phyloP scores from a whole-genome alignment of 2,797 vertebrate species.

The Smutsia gigantea region DNA sequence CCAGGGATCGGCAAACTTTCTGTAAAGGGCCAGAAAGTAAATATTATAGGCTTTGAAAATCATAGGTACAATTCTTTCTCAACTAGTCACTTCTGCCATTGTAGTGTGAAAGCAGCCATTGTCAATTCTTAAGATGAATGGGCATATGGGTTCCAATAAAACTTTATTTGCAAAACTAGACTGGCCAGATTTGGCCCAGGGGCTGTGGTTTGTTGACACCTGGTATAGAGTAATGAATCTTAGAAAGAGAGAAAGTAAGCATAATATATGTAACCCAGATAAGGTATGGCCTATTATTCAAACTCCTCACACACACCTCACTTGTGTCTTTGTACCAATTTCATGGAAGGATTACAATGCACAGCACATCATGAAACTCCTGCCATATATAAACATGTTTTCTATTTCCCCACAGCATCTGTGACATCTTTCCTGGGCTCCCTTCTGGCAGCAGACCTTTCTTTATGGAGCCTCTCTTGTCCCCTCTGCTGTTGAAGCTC shows the following conservation, averaged over 20 bases:
- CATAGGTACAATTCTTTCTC: accelerated
- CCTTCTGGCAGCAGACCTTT: background rate
- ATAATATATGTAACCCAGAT: background rate
- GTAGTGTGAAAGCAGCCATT: background rate
- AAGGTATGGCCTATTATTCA: background rate
- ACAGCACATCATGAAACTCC: background rate
- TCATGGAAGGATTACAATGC: background rate
- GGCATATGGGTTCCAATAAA: background rate
- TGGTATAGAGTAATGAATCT: background rate
- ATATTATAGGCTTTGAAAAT: background rate
- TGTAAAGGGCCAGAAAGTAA: background rate
- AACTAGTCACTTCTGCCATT: background rate
- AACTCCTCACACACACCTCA: background rate
- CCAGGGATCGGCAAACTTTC: background rate
- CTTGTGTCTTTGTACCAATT: background rate
- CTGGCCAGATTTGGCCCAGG: background rate
- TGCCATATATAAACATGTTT: background rate
- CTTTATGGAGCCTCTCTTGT: background rate
- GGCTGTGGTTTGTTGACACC: background rate
- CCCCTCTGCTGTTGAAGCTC: background rate
- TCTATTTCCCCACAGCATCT: background rate
- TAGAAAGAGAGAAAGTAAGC: background rate
- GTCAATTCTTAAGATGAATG: background rate
- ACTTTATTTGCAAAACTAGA: background rate
- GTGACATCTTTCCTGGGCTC: background rate